Base-by-base conservation (phyloP, 2,888 invertebrate species). In the Pemphredon lugubris region DNA sequence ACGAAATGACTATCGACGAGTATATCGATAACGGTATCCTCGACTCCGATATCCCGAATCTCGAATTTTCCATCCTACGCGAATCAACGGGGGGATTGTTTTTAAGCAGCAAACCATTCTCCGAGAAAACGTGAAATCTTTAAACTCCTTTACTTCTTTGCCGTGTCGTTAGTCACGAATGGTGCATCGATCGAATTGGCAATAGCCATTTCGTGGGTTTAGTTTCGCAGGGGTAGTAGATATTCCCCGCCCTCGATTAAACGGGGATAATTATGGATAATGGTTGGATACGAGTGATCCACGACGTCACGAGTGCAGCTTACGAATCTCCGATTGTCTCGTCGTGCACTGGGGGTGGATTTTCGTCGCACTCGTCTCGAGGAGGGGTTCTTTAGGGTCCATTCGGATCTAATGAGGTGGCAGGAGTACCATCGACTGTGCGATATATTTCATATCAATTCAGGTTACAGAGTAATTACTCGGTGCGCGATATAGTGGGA, bases 301-400 rank as follows among this genome's bases (percentile, higher is more conserved):
- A 32, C 14, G 7, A n/a, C 26, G 51, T 37, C 20, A 37, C 20
- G 45, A 53, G 45, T 58, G 51, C 45, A 18, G 34, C 44, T n/a
- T n/a, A 11, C 16, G 53, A 53, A n/a, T n/a, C n/a, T n/a, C n/a
- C n/a, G n/a, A n/a, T n/a, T n/a, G n/a, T 21, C 32, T 47, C 18
- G 26, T 21, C 40, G 39, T 26, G 32, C 32, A n/a, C 59, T 59
- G 53, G 21, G 34, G 40, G 21, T 37, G 51, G 34, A 53, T 59
- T 40, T 53, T 51, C 45, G 30, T 40, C 53, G 0, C 16, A 23
- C 21, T 47, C 47, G 20, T 16, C 26, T 51, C 37, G 39, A 30
- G 14, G 20, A n/a, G n/a, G n/a, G 30, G 30, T 42, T 44, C 44
- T 45, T 65, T 50, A 21, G 14, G 13, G 32, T 40, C 57, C 13